Base-by-base conservation (phyloP, 23 tunicate genomes). In the Aplidium turbinatum region DNA sequence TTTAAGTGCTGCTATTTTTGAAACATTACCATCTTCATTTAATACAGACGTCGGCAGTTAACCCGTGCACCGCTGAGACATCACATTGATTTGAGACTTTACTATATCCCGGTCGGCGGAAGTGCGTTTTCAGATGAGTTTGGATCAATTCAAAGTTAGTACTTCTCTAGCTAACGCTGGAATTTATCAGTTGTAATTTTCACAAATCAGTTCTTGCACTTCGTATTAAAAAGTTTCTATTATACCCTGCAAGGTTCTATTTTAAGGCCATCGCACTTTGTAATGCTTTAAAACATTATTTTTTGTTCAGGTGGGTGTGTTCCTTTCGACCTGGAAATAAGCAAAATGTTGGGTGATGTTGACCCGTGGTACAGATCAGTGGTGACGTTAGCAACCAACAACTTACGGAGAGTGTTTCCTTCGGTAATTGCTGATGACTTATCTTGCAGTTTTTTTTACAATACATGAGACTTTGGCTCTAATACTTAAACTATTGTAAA, bases 291-390 rank as follows among this genome's bases (percentile, higher is more conserved):
- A 16, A 42, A 42, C 16, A 11, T 42, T 42, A 9, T 42, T 11
- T 16, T 42, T 42, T 42, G 11, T 70, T 47, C 28, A 70, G 76
- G 29, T 7, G 58, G 7, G 3, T 31, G 9, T 18, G 19, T 73
- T 26, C 40, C 71, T 9, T 88, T 85, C 52, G 96, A 88, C 60
- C 63, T 88, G 18, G 61, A 76, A 76, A n/a, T 81, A n/a, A 87
- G 81, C 7, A 82, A 76, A 46, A 69, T 88, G 78, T 45, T 88
- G 67, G 96, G 87, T 2, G 39, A 72, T 29, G 32, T 27, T 69
- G 96, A 88, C 68, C 82, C 96, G 1, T 88, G 96, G 96, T 88
- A 81, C 42, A 79, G 68, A 19, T 75, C 87, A 6, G 72, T 70
- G 35, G 96, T 88, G 3, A 66, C 78, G 16, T 54, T 71, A 29